These are phyloP conservation scores for Nowickia ferox DNA, from an alignment of 2,888 invertebrate genomes.

Conservation along the genomic window DNA sequence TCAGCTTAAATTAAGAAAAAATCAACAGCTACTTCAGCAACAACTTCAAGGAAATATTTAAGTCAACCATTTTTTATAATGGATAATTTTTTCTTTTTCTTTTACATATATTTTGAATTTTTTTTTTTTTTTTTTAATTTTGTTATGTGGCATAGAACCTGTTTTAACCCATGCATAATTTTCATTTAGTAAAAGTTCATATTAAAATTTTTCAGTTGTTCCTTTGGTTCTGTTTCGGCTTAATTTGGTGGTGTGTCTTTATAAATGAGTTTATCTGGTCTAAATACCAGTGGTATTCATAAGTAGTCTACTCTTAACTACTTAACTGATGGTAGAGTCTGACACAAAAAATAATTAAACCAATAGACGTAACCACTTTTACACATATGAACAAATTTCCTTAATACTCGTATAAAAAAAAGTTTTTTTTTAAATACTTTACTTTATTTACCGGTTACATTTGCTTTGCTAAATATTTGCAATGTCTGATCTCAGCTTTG, in stretches of 20 bases:
- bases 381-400: no score
- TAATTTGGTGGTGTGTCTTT: conserved; percentile 54
- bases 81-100: conserved; percentile 17
- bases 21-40: conserved; percentile 55
- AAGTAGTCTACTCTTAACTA: conserved; percentile 2
- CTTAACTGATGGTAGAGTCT: no score
- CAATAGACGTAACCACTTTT: no score
- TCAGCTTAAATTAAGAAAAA: conserved; percentile 68
- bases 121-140: conserved; percentile 27
- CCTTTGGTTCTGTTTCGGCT: conserved; percentile 54
- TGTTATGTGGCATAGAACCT: conserved; percentile 61
- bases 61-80: conserved; percentile 55
- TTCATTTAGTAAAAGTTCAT: conserved; percentile 49
- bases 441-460: no score
- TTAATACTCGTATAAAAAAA: no score
- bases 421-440: no score
- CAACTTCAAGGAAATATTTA: conserved; percentile 31
- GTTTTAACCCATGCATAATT: conserved; percentile 61
- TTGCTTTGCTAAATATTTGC: no score
- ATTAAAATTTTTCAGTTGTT: conserved; percentile 35
- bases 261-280: conserved; percentile 49
- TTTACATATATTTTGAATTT: not conserved
- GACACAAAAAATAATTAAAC: no score
- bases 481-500: no score
- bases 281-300: conserved; percentile 38